Base-by-base conservation (phyloP, 1,140 invertebrate species). In the Yoshiicerus persimilis region DNA sequence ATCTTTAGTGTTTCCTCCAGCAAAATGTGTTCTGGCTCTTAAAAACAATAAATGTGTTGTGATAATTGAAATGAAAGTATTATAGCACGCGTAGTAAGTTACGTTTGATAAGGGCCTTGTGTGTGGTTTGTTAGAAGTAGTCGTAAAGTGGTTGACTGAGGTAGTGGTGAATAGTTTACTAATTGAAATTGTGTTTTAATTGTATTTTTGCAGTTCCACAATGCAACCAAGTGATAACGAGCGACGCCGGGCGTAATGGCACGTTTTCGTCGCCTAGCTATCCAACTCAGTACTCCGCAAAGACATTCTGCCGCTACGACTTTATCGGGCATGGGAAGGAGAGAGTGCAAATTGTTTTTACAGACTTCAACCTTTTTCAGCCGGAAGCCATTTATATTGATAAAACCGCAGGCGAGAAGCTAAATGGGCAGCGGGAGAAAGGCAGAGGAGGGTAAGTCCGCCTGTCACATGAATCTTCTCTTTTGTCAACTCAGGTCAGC, bases 221-320 rank as follows among this genome's bases (percentile, higher is more conserved):
- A 32, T 90, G 90, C 80, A 89, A 88, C 41, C 88, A 88, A 87
- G 87, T 90, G 30, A 89, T 90, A 41, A 89, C 90, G n/a, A 89
- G 88, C 85, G 90, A 90, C 36, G 88, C 87, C 16, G 90, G 90
- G 20, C 36, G 84, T 23, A 90, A 89, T 86, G 90, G 90, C 10
- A 89, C 80, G n/a, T 90, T 90, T 66, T 88, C 95, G 23, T 97
- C 96, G 64, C 96, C 96, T 41, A 95, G 94, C 91, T 96, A 95
- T 92, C 96, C 96, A 39, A 93, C 94, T 89, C 94, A 95, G 30
- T 97, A 97, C 92, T 95, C 95, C 80, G 92, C 95, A 2, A 94
- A 95, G 89, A 95, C 96, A 5, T 94, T 95, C 86, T 97, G 97
- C 92, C 95, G 95, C 90, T 97, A 96, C 92, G 96, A 97, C 89